Evolutionary conservation across 2,888 invertebrate genomes (phyloP).

Genomic region (Hoplodrina ambigua): DNA sequence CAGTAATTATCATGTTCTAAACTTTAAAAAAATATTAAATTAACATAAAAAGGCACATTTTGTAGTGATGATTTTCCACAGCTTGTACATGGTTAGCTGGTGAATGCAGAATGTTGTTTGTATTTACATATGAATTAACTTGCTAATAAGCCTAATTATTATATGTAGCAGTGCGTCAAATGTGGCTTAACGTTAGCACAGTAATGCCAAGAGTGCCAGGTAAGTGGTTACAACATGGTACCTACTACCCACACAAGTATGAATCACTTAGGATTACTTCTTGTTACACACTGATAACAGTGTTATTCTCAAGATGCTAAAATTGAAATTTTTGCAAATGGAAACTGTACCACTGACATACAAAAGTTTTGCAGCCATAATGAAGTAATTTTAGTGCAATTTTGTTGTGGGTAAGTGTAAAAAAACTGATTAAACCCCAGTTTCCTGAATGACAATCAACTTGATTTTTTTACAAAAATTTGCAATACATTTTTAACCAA

Average conservation of each 20-base stretch:
- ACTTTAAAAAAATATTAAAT: slow-evolving; percentile 30
- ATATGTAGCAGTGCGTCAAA: slow-evolving; percentile 73
- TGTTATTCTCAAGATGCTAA: slow-evolving; percentile 25
- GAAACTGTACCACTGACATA: not conserved
- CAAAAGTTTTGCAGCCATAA: not conserved
- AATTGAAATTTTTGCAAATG: slow-evolving; percentile 6
- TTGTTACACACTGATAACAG: slow-evolving; percentile 55
- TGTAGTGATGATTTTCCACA: slow-evolving; percentile 81
- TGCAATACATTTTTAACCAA: too few species aligned
- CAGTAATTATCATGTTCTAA: slow-evolving; percentile 54
- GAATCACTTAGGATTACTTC: slow-evolving; percentile 70
- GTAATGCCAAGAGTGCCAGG: slow-evolving; percentile 71
- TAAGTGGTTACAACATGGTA: slow-evolving; percentile 63
- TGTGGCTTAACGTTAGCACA: slow-evolving; percentile 77
- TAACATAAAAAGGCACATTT: slow-evolving; percentile 77
- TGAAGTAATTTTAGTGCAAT: not conserved
- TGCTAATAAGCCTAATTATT: slow-evolving; percentile 80
- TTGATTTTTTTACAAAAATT: too few species aligned
- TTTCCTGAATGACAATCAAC: too few species aligned
- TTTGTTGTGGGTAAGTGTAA: not conserved
- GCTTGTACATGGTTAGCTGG: slow-evolving; percentile 77
- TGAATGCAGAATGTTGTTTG: slow-evolving; percentile 64
- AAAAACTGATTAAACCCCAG: not conserved
- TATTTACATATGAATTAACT: slow-evolving; percentile 77
- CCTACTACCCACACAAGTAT: slow-evolving; percentile 52